Conservation (phyloP, 35 echinoderm and acorn worm genomes). For the Heliocidaris erythrogramma region DNA sequence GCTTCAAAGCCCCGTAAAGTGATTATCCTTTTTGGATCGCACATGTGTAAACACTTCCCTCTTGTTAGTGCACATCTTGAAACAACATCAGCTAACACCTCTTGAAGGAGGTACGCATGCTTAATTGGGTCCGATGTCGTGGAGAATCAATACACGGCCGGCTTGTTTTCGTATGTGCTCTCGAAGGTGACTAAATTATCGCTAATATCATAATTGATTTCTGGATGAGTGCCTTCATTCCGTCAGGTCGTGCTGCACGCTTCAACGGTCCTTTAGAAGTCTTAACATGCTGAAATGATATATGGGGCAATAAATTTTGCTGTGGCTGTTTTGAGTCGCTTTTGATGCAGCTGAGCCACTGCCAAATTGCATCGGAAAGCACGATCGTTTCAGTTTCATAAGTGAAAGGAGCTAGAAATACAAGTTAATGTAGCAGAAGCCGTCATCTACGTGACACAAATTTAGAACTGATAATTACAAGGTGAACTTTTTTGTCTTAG, state of each 20-base stretch:
- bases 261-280: background rate
- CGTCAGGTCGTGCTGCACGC: background rate
- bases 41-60: background rate
- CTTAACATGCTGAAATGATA: background rate
- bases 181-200: background rate
- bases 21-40: background rate
- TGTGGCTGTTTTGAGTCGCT: background rate
- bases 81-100: background rate
- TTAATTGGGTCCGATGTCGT: background rate
- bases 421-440: background rate
- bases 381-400: background rate
- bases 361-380: background rate
- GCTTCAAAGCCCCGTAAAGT: background rate
- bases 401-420: background rate
- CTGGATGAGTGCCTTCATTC: background rate
- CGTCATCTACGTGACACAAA: background rate
- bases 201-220: background rate
- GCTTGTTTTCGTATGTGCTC: background rate
- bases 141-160: background rate
- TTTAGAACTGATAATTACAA: background rate
- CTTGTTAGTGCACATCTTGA: background rate
- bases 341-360: background rate
- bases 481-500: background rate
- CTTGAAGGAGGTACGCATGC: background rate
- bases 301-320: background rate